These are phyloP conservation scores for Trichosurus vulpecula DNA, from an alignment of 2,797 vertebrate species.

Conservation along the genomic window DNA sequence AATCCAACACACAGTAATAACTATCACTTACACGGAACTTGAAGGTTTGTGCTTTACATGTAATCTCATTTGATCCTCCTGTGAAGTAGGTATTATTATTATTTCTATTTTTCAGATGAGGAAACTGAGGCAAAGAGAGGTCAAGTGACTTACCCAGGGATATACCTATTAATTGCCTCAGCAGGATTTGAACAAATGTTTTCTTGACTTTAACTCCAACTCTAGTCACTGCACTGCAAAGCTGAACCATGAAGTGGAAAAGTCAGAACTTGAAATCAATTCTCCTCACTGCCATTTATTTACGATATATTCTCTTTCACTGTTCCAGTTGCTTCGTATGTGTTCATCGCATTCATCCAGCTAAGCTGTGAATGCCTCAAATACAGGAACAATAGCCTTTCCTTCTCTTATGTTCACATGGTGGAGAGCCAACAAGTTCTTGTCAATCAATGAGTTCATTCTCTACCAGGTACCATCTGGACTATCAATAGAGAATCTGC, in stretches of 20 bases:
- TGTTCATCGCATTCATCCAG: not conserved
- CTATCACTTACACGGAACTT: not conserved
- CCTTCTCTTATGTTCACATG: not conserved
- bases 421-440: not conserved
- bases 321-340: not conserved
- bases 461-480: not conserved
- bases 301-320: not conserved
- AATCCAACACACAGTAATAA: not conserved
- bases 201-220: not conserved
- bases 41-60: not conserved
- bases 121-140: not conserved
- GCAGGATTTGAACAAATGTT: not conserved
- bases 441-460: not conserved
- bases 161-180: not conserved
- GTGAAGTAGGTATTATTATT: not conserved
- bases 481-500: not conserved
- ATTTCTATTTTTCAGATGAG: not conserved
- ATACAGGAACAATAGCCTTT: not conserved
- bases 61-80: not conserved
- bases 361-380: not conserved
- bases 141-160: not conserved
- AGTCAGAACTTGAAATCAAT: not conserved
- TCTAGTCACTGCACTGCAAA: not conserved
- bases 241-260: not conserved
- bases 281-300: not conserved